phyloP scores from a whole-genome alignment of 2,888 invertebrate species.

The Luffia ferchaultella region DNA sequence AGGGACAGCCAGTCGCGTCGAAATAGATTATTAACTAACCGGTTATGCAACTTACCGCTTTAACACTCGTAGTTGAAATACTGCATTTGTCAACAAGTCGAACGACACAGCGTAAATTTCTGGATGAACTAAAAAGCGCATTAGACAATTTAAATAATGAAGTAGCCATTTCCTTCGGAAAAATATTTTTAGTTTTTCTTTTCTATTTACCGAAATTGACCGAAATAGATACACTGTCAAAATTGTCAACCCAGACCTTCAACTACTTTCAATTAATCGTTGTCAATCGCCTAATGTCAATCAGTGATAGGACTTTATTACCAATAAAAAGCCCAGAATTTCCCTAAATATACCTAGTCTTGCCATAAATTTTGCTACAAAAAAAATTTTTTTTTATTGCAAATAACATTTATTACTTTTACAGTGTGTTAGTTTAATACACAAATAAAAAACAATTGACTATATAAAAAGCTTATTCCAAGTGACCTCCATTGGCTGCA shows the following conservation, averaged over 20 bases:
- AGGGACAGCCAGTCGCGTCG: background rate
- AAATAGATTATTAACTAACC: background rate
- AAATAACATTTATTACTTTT: no score
- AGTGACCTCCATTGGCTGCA: no score
- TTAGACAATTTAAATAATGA: constrained; percentile 45
- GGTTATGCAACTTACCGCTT: constrained; percentile 60
- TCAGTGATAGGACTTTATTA: background rate
- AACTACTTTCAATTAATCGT: background rate
- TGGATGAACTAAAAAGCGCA: constrained; percentile 30
- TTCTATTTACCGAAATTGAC: background rate
- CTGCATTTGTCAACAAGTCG: constrained; percentile 34
- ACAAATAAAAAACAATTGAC: no score
- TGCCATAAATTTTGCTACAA: no score
- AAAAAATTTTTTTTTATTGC: no score
- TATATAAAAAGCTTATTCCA: no score
- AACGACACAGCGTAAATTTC: constrained; percentile 36
- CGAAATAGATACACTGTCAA: background rate
- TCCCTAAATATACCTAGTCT: no score
- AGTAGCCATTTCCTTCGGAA: constrained; percentile 30
- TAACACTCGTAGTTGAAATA: constrained; percentile 43
- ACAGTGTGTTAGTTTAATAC: no score
- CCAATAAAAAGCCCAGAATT: no score
- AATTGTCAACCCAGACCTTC: no score
- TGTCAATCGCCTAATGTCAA: background rate
- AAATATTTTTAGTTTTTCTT: background rate